These are phyloP conservation scores for Athripsodes cinereus DNA, from an alignment of 2,888 invertebrate genomes.

Conservation along the genomic window DNA sequence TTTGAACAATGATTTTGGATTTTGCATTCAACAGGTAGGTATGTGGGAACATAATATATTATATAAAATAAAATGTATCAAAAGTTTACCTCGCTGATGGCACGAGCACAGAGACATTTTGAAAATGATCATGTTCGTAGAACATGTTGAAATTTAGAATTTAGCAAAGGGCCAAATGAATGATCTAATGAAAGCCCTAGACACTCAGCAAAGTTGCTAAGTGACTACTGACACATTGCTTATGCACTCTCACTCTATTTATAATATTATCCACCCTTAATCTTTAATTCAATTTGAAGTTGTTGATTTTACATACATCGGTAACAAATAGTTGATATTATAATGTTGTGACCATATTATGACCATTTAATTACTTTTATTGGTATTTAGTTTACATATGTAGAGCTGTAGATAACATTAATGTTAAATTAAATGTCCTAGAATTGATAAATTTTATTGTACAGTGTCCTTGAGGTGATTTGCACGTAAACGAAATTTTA, in stretches of 20 bases:
- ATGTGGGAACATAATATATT: too few relatives aligned
- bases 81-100: constrained; percentile 24
- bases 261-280: neutral
- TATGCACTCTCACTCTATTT: neutral
- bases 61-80: neutral
- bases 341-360: too few relatives aligned
- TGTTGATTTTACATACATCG: constrained; percentile 4
- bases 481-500: too few relatives aligned
- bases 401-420: too few relatives aligned
- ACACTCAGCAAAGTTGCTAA: constrained; percentile 22
- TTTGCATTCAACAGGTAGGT: too few relatives aligned
- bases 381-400: too few relatives aligned
- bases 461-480: too few relatives aligned
- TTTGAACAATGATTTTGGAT: too few relatives aligned
- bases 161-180: neutral
- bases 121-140: constrained; percentile 16
- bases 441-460: too few relatives aligned
- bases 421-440: too few relatives aligned
- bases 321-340: too few relatives aligned
- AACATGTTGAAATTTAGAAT: constrained; percentile 14
- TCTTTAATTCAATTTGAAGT: constrained; percentile 7
- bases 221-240: constrained; percentile 23
- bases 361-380: too few relatives aligned
- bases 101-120: constrained; percentile 18
- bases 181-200: constrained; percentile 18